phyloP scores from a whole-genome alignment of 1,140 invertebrate species.

The Drosophila simulans region DNA sequence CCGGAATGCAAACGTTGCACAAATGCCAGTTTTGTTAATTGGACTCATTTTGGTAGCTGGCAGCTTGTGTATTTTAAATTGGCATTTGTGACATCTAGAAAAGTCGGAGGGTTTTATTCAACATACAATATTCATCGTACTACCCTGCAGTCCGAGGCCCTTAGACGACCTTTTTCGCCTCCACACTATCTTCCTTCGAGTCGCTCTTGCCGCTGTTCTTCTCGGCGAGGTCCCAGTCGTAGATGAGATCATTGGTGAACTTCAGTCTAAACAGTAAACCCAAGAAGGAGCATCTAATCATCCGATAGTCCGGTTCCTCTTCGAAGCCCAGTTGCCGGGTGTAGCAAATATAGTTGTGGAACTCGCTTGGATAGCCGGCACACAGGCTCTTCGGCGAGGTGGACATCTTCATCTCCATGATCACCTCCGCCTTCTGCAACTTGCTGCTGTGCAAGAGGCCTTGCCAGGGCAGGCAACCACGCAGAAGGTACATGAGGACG shows the following conservation, averaged over 20 bases:
- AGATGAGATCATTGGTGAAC: slow-evolving; percentile 98
- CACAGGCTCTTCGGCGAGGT: slow-evolving; percentile 95
- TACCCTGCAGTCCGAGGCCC: too few relatives aligned
- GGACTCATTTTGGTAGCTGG: slow-evolving; percentile 77
- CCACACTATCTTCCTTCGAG: not conserved
- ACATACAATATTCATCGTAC: not conserved
- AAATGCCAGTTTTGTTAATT: slow-evolving; percentile 78
- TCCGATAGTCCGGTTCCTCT: slow-evolving; percentile 97
- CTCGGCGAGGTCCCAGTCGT: slow-evolving; percentile 99
- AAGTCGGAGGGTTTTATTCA: slow-evolving; percentile 21
- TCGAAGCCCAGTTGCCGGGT: slow-evolving; percentile 96
- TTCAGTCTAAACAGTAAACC: slow-evolving; percentile 98
- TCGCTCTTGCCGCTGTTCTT: not conserved
- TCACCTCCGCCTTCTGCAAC: slow-evolving; percentile 97
- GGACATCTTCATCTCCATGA: slow-evolving; percentile 98
- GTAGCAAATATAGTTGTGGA: slow-evolving; percentile 98
- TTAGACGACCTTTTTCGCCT: too few relatives aligned
- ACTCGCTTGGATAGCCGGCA: slow-evolving; percentile 97
- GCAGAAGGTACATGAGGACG: slow-evolving; percentile 97
- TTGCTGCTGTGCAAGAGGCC: slow-evolving; percentile 93
- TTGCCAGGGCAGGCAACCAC: slow-evolving; percentile 96
- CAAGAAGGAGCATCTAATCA: slow-evolving; percentile 93
- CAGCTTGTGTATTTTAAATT: slow-evolving; percentile 73
- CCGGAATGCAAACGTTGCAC: slow-evolving; percentile 72
- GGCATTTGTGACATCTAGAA: slow-evolving; percentile 62